Evolutionary conservation across 2,113 vertebrate genomes (phyloP).

Genomic region (Phrynocephalus versicolor): DNA sequence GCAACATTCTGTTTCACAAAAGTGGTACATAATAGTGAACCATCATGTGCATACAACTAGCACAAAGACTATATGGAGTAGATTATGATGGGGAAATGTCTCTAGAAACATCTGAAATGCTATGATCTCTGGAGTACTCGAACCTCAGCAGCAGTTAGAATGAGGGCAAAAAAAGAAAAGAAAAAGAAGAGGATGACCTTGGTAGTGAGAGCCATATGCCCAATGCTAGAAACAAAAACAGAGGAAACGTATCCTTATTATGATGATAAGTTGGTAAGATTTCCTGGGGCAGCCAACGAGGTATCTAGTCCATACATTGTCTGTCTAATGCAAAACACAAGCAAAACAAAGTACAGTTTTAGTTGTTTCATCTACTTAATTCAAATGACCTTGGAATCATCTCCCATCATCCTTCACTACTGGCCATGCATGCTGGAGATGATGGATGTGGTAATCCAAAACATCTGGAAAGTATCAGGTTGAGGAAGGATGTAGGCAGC

Average conservation of each 20-base stretch:
- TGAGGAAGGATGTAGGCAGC: too few relatives aligned
- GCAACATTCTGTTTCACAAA: not conserved
- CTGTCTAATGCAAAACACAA: too few relatives aligned
- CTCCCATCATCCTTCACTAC: too few relatives aligned
- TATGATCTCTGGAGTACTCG: not conserved
- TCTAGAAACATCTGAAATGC: not conserved
- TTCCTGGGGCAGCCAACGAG: not conserved
- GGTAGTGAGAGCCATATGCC: not conserved
- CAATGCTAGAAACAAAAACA: not conserved
- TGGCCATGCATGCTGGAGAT: too few relatives aligned
- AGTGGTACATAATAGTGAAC: not conserved
- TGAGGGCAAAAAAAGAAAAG: not conserved
- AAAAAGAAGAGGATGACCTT: not conserved
- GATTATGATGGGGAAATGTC: not conserved
- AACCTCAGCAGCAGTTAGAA: too few relatives aligned
- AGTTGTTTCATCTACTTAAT: too few relatives aligned
- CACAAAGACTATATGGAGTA: not conserved
- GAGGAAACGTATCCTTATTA: not conserved
- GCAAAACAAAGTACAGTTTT: too few relatives aligned
- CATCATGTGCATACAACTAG: too few relatives aligned
- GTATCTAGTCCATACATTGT: too few relatives aligned
- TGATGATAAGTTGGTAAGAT: not conserved
- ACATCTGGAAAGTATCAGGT: too few relatives aligned
- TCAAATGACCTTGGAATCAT: too few relatives aligned
- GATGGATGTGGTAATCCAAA: too few relatives aligned